Percentiles rank a stretch among this genome's conserved stretches.
These are phyloP conservation scores for Arenicola marina DNA, from an alignment of 2,888 invertebrate species.

Conservation along the genomic window DNA sequence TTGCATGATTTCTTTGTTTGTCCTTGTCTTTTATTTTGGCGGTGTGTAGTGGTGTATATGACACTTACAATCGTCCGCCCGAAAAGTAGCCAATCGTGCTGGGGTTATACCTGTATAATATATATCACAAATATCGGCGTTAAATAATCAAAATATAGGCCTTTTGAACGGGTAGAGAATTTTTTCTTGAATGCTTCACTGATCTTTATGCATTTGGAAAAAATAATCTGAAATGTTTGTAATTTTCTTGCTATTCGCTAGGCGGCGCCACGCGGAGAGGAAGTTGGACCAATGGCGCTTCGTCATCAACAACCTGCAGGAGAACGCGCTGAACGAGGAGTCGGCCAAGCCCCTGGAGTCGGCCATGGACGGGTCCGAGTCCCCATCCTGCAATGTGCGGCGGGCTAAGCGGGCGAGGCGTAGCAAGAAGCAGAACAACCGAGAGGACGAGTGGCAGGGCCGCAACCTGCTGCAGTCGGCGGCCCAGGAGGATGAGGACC, in stretches of 20 bases:
- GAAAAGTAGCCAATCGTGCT: no score
- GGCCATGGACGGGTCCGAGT: not conserved
- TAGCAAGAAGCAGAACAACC: not conserved
- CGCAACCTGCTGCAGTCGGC: constrained; percentile 1
- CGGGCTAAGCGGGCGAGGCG: not conserved
- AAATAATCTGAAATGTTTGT: not conserved
- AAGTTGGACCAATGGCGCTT: constrained; percentile 30
- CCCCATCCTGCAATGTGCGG: not conserved
- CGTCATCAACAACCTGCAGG: constrained; percentile 33
- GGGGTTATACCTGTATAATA: no score
- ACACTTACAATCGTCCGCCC: no score
- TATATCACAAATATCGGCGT: no score
- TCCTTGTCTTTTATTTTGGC: no score
- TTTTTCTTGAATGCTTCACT: not conserved
- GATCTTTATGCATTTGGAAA: not conserved
- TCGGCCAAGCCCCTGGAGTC: not conserved
- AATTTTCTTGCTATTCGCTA: not conserved
- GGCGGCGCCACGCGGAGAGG: constrained; percentile 22
- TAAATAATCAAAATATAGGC: no score
- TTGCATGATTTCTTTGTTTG: no score
- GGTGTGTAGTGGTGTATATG: no score
- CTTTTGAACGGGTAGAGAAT: no score
- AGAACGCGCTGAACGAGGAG: constrained; percentile 21
- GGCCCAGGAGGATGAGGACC: not conserved
- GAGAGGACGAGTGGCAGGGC: constrained; percentile 5